Evolutionary conservation across 2,888 invertebrate species (phyloP), one percentile per base, ranked within the genome.

Genomic region (Drosophila engyochracea): DNA sequence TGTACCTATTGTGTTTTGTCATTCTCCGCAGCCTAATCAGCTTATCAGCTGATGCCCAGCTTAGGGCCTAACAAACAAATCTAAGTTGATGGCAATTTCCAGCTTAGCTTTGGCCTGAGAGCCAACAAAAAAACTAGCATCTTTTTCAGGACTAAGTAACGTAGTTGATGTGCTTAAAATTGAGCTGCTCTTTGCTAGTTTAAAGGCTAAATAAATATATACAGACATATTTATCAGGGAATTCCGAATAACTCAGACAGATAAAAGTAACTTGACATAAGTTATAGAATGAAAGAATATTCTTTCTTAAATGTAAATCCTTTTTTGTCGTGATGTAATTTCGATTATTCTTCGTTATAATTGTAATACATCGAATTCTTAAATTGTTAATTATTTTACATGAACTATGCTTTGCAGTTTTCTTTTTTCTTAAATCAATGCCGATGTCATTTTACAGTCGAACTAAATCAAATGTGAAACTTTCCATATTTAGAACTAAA

Each of bases 41-140:
- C 76, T 76, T 70, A 66, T 58, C 14, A 54, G 41, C 76, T 69
- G 49, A 52, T 74, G 60, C 37, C 51, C 49, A 53, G 61, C 53
- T 76, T 52, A 30, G 33, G 39, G 53, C 65, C 61, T 41, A 62
- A 31, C 62, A 63, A 74, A 60, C 76, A 70, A 70, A 76, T 76
- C 70, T 58, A 59, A 47, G 70, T 66, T 44, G 53, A 62, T 66
- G 54, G 58, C 59, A 54, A n/a, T 44, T 64, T 39, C 10, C 44
- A 33, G 54, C 57, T 53, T 33, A 53, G 61, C 31, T 25, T 14
- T n/a, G 52, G 30, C 44, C 49, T 37, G 35, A 49, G 35, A 31
- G 16, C 28, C 28, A n/a, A n/a, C 19, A 47, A 61, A 61, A 66
- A 47, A 5, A 53, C 44, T 22, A 60, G 28, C 53, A 19, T 9